Evolutionary conservation across 2,113 vertebrate genomes (phyloP).

Genomic region (Poeciliopsis occidentalis): DNA sequence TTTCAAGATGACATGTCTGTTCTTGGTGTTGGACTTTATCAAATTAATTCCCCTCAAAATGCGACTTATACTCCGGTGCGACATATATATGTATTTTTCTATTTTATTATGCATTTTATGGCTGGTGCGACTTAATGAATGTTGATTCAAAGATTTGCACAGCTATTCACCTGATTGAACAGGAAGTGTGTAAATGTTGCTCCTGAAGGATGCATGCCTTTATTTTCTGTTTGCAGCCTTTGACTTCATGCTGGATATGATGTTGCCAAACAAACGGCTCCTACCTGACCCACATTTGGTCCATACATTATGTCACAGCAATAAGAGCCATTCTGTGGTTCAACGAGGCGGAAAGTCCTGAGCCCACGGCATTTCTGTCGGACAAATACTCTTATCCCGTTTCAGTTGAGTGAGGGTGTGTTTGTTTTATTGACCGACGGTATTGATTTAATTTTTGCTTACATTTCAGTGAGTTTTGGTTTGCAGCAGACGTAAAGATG

Average conservation of each 20-base stretch:
- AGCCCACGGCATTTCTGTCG: conserved; percentile 33
- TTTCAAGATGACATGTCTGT: too few relatives aligned
- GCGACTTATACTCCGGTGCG: too few relatives aligned
- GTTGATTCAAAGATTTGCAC: neutral
- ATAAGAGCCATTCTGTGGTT: conserved; percentile 23
- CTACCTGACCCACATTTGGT: conserved; percentile 31
- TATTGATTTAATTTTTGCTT: conserved; percentile 32
- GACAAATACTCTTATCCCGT: conserved; percentile 33
- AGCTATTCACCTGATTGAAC: neutral
- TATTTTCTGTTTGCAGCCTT: neutral
- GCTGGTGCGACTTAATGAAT: neutral
- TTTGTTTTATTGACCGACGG: conserved; percentile 44
- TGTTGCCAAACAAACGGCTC: conserved; percentile 3
- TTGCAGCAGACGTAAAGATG: neutral
- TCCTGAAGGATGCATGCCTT: neutral
- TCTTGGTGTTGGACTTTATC: too few relatives aligned
- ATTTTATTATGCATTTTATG: too few relatives aligned
- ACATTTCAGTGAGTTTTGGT: neutral
- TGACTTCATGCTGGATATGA: neutral
- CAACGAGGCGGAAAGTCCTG: conserved; percentile 23
- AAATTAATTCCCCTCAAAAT: too few relatives aligned
- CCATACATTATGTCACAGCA: conserved; percentile 5
- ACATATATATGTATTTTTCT: too few relatives aligned
- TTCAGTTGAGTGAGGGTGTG: conserved; percentile 25
- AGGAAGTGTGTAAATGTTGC: neutral